phyloP scores from a whole-genome alignment of 2,113 vertebrate genomes.

The Malurus cyaneus region DNA sequence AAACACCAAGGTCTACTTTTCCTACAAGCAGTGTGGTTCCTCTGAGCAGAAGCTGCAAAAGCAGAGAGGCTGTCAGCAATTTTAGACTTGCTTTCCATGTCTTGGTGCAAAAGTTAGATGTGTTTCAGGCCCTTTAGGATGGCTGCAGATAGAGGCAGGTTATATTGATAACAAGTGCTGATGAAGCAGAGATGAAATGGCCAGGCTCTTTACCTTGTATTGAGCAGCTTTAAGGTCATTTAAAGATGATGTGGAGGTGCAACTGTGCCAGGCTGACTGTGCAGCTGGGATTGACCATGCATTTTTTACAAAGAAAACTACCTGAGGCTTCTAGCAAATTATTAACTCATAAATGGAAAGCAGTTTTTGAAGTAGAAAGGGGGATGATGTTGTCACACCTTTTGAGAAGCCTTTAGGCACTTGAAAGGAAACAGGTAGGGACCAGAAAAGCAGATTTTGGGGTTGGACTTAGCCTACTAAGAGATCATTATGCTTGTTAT shows the following conservation, averaged over 20 bases:
- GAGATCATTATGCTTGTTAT: background rate
- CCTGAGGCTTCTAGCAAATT: background rate
- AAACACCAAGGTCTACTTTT: background rate
- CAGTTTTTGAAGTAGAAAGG: conserved; percentile 22
- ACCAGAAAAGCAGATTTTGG: background rate
- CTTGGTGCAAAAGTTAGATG: background rate
- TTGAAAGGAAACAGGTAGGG: conserved; percentile 12
- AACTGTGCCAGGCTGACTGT: background rate
- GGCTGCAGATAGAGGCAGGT: background rate
- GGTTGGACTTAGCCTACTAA: background rate
- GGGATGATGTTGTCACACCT: background rate
- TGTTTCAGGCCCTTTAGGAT: background rate
- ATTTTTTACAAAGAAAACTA: conserved; percentile 5
- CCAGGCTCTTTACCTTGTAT: background rate
- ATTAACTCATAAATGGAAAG: conserved; percentile 16
- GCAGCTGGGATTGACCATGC: background rate
- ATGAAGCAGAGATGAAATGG: background rate
- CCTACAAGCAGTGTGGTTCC: background rate
- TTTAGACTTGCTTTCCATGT: background rate
- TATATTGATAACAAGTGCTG: background rate
- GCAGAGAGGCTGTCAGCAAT: background rate
- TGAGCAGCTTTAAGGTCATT: background rate
- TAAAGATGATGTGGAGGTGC: background rate
- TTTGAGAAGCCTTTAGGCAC: background rate
- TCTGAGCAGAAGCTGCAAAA: background rate